A percentile compares a stretch with the other conserved stretches of the same genome.
Conservation (phyloP, 2,113 vertebrate species). For the Menidia beryllina region DNA sequence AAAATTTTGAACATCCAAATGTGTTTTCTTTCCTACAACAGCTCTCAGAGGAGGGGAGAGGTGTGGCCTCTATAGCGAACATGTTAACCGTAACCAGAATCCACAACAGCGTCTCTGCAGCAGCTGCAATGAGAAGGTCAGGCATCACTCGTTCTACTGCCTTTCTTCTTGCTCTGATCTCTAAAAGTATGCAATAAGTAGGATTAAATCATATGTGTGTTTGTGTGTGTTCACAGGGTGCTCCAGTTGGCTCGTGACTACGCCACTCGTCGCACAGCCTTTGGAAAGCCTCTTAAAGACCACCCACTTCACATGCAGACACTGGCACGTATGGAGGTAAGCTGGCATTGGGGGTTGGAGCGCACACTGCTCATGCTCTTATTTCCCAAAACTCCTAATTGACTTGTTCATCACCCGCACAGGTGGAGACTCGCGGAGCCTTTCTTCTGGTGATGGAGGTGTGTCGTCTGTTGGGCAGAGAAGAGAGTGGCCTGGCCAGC, state of each 20-base stretch:
- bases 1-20: background rate
- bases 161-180: background rate
- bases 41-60: constrained; percentile 87
- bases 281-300: constrained; percentile 87
- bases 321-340: constrained; percentile 87
- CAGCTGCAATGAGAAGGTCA: constrained; percentile 87
- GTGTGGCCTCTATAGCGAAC: constrained; percentile 86
- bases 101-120: constrained; percentile 85
- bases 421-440: constrained; percentile 85
- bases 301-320: constrained; percentile 88
- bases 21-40: constrained; percentile 48
- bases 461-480: constrained; percentile 83
- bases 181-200: background rate
- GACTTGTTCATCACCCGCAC: background rate
- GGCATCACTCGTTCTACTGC: background rate
- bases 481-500: constrained; percentile 80
- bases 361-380: background rate
- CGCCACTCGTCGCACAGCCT: constrained; percentile 80
- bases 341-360: background rate
- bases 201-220: constrained; percentile 14
- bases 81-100: constrained; percentile 90
- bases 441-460: constrained; percentile 86
- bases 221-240: constrained; percentile 74
- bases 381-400: constrained; percentile 26
- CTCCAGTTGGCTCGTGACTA: constrained; percentile 86